These are phyloP conservation scores for Merodon equestris DNA, from an alignment of 2,888 invertebrate species.

Conservation along the genomic window DNA sequence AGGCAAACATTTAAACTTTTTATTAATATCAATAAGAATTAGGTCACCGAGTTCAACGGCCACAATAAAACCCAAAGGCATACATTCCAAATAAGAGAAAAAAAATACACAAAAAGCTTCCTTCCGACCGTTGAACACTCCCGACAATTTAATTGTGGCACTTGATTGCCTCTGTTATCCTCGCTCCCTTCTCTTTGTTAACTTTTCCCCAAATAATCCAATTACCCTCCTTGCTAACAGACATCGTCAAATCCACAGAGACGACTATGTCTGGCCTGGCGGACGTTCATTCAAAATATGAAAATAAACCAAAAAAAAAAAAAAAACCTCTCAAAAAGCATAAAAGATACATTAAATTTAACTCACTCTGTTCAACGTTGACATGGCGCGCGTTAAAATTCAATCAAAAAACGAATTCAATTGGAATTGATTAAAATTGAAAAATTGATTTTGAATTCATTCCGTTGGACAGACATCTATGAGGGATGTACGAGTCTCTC, in stretches of 20 bases:
- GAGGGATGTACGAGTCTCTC: slow-evolving; percentile 3
- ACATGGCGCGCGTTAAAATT: slow-evolving; percentile 32
- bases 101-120: slow-evolving; percentile 11
- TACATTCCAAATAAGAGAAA: background rate
- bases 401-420: slow-evolving; percentile 58
- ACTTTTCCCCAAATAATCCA: slow-evolving; percentile 52
- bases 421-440: slow-evolving; percentile 52
- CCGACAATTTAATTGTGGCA: slow-evolving; percentile 52
- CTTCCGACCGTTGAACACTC: slow-evolving; percentile 17
- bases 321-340: background rate
- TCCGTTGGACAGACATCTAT: background rate
- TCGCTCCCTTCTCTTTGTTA: slow-evolving; percentile 2
- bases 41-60: slow-evolving; percentile 45
- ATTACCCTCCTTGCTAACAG: slow-evolving; percentile 46
- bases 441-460: slow-evolving; percentile 58
- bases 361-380: slow-evolving; percentile 23
- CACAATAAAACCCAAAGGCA: background rate
- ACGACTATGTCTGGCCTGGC: slow-evolving; percentile 37
- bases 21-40: too few relatives aligned
- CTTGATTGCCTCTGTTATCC: slow-evolving; percentile 39
- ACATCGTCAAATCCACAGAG: slow-evolving; percentile 39
- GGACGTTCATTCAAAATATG: slow-evolving; percentile 35
- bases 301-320: slow-evolving; percentile 15
- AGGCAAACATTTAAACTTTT: too few relatives aligned
- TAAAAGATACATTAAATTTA: slow-evolving; percentile 38